A percentile compares a stretch with the other conserved stretches of the same genome.
Evolutionary conservation across 2,797 vertebrate genomes (phyloP).

Genomic region (Takifugu rubripes): DNA sequence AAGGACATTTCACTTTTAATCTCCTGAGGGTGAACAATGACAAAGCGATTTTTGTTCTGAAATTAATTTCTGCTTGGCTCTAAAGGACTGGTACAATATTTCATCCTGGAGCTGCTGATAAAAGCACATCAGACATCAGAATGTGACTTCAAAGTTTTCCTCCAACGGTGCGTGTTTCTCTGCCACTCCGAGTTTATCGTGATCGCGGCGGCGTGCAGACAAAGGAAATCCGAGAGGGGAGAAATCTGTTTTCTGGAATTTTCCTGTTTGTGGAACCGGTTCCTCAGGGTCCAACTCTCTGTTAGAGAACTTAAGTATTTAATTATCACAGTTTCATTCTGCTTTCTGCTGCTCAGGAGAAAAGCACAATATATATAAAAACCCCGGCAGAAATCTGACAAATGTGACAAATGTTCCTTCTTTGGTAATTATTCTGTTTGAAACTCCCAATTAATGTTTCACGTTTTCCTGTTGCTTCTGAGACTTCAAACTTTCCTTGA

Average conservation of each 20-base stretch:
- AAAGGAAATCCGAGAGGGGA: conserved; percentile 40
- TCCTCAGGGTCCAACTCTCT: conserved; percentile 44
- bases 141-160: conserved; percentile 45
- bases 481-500: too few relatives aligned
- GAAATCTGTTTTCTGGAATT: too few relatives aligned
- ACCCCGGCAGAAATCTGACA: too few relatives aligned
- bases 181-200: conserved; percentile 48
- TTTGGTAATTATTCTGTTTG: too few relatives aligned
- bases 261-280: conserved; percentile 36
- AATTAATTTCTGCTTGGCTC: conserved; percentile 46
- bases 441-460: too few relatives aligned
- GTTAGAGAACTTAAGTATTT: conserved; percentile 37
- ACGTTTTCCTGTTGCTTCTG: too few relatives aligned
- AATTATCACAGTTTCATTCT: conserved; percentile 47
- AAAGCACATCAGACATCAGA: conserved; percentile 47
- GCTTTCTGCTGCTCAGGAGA: background rate
- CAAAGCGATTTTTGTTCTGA: conserved; percentile 34
- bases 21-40: conserved; percentile 30
- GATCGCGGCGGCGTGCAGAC: conserved; percentile 41
- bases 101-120: conserved; percentile 40
- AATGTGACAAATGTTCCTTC: too few relatives aligned
- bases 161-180: conserved; percentile 32
- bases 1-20: conserved; percentile 32
- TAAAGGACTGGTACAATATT: conserved; percentile 40
- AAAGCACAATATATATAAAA: background rate